These are phyloP conservation scores for Melanotaenia pygmaea DNA, from an alignment of 2,797 vertebrate species.

Conservation along the genomic window DNA sequence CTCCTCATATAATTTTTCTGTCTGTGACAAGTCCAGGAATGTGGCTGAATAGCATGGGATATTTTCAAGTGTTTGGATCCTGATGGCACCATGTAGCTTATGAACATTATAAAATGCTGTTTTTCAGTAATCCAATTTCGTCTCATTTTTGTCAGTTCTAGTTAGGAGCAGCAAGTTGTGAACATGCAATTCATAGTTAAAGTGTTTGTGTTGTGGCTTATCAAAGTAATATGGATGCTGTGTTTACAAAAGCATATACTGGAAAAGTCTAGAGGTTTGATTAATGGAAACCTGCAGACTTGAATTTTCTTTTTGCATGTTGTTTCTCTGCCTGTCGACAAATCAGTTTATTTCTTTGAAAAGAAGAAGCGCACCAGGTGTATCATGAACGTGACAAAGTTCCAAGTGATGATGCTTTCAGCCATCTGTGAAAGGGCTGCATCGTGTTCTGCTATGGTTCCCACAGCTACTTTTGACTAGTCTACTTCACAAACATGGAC, in stretches of 20 bases:
- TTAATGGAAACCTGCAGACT: not conserved
- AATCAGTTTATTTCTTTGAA: constrained; percentile 8
- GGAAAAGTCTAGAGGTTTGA: not conserved
- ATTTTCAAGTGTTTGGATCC: not conserved
- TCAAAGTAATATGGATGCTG: not conserved
- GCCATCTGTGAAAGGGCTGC: constrained; percentile 44
- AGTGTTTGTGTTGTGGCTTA: not conserved
- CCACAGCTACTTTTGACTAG: constrained; percentile 7
- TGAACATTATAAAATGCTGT: constrained; percentile 3
- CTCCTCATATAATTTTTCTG: not conserved
- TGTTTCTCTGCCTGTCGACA: constrained; percentile 9
- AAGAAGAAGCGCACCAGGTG: constrained; percentile 11
- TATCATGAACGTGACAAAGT: constrained; percentile 19
- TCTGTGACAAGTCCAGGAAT: constrained; percentile 6
- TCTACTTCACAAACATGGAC: constrained; percentile 5
- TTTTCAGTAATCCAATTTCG: not conserved
- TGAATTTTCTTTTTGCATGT: not conserved
- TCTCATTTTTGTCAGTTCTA: not conserved
- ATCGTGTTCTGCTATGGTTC: constrained; percentile 44
- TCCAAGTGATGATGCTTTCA: constrained; percentile 27
- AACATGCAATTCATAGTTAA: not conserved
- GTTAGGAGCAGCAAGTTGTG: not conserved
- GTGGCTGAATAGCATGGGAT: not conserved
- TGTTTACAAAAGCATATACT: not conserved
- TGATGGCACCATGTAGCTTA: constrained; percentile 5